phyloP scores from a whole-genome alignment of 2,797 vertebrate genomes.

The Phoxinus dragarum region DNA sequence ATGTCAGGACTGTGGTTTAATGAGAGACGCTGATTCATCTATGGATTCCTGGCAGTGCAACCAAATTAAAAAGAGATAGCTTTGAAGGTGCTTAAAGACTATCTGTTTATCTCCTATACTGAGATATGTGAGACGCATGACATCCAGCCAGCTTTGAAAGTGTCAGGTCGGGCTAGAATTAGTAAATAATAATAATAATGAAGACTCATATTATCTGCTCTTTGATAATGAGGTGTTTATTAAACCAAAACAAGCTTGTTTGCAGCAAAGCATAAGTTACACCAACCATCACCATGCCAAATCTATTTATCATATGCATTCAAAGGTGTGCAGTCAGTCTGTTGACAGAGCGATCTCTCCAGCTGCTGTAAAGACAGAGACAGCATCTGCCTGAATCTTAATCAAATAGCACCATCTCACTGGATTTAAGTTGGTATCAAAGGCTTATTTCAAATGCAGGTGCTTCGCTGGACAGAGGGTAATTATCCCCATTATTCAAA shows the following conservation, averaged over 20 bases:
- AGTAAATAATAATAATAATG: slow-evolving; percentile 27
- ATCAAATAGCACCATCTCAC: slow-evolving; percentile 58
- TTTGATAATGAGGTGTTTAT: slow-evolving; percentile 14
- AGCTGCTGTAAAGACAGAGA: slow-evolving; percentile 47
- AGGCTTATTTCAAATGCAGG: slow-evolving; percentile 71
- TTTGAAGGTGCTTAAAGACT: slow-evolving; percentile 51
- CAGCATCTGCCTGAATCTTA: slow-evolving; percentile 55
- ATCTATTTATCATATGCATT: slow-evolving; percentile 28
- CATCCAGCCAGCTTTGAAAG: slow-evolving; percentile 19
- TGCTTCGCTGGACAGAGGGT: slow-evolving; percentile 73
- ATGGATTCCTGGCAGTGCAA: slow-evolving; percentile 34
- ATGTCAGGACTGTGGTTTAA: slow-evolving; percentile 54
- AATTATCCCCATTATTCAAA: slow-evolving; percentile 81
- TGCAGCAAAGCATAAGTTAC: slow-evolving; percentile 4
- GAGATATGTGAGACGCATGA: slow-evolving; percentile 15
- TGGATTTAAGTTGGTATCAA: slow-evolving; percentile 70
- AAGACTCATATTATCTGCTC: slow-evolving; percentile 20
- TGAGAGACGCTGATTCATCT: slow-evolving; percentile 40
- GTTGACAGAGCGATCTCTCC: slow-evolving; percentile 47
- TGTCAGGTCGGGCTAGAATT: slow-evolving; percentile 16
- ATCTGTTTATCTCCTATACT: slow-evolving; percentile 28
- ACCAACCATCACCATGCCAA: background rate
- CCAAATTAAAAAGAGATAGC: slow-evolving; percentile 51
- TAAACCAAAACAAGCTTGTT: background rate
- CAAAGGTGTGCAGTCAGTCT: slow-evolving; percentile 41